phyloP scores from a whole-genome alignment of 1,140 invertebrate species.

The Holcopasites calliopsidis region DNA sequence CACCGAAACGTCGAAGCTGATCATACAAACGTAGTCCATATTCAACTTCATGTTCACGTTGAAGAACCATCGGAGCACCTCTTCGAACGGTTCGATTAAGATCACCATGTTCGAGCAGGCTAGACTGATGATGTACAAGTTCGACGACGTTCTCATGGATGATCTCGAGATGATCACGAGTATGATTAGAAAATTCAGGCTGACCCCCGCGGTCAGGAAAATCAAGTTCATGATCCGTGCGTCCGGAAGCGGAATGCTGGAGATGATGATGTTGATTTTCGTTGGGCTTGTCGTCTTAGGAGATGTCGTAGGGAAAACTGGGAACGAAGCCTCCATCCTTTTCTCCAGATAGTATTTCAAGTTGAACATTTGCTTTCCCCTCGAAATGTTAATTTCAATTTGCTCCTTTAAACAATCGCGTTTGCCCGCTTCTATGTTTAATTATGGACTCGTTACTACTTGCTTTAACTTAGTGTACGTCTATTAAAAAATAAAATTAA shows the following conservation, averaged over 20 bases:
- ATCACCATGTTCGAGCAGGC: slow-evolving; percentile 66
- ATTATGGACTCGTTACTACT: not conserved
- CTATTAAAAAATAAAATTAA: not conserved
- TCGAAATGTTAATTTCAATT: not conserved
- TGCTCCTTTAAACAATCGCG: not conserved
- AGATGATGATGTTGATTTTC: slow-evolving; percentile 38
- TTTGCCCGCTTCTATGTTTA: no score
- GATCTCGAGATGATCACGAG: slow-evolving; percentile 48
- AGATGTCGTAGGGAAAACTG: fast-evolving
- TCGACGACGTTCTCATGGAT: slow-evolving; percentile 54
- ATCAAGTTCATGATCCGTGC: slow-evolving; percentile 46
- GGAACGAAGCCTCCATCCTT: not conserved
- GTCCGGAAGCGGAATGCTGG: not conserved
- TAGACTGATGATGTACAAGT: slow-evolving; percentile 68
- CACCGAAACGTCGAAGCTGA: slow-evolving; percentile 67
- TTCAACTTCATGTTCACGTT: slow-evolving; percentile 58
- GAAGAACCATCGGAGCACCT: slow-evolving; percentile 61
- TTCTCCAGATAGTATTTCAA: fast-evolving
- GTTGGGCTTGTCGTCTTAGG: not conserved
- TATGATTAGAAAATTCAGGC: slow-evolving; percentile 56
- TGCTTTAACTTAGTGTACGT: not conserved
- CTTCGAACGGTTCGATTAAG: slow-evolving; percentile 63
- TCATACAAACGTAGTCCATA: slow-evolving; percentile 65
- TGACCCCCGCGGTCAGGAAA: slow-evolving; percentile 48
- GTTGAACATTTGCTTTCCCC: no score